Conservation (phyloP, 2,113 vertebrate species). For the Cavia aperea region DNA sequence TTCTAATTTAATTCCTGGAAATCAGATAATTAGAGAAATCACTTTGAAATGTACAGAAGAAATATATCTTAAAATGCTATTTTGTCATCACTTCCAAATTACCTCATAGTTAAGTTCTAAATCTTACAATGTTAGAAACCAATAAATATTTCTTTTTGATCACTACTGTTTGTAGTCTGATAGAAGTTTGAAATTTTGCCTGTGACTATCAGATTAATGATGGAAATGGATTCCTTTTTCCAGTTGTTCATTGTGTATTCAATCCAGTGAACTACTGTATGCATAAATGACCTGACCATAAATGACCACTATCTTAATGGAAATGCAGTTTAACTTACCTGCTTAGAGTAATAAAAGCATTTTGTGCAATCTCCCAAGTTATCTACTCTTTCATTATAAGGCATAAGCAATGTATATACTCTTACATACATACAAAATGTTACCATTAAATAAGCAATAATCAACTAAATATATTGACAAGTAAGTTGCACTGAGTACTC, state of each 20-base stretch:
- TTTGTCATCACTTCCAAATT: slow-evolving; percentile 6
- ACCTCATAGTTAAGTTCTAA: slow-evolving; percentile 50
- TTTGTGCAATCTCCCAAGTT: slow-evolving; percentile 62
- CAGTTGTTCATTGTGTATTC: slow-evolving; percentile 51
- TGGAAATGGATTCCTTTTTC: slow-evolving; percentile 10
- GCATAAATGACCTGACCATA: slow-evolving; percentile 54
- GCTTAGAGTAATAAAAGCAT: slow-evolving; percentile 80
- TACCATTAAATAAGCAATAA: not conserved
- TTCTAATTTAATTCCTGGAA: not conserved
- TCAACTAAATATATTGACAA: not conserved
- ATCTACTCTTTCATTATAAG: slow-evolving; percentile 20
- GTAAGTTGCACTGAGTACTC: not conserved
- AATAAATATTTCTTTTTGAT: slow-evolving; percentile 11
- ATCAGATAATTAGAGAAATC: not conserved
- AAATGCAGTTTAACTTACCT: slow-evolving; percentile 64
- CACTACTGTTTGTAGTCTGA: slow-evolving; percentile 11
- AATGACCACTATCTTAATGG: slow-evolving; percentile 57
- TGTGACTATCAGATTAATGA: not conserved
- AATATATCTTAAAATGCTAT: slow-evolving; percentile 26
- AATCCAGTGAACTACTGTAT: slow-evolving; percentile 58
- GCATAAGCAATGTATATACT: not conserved
- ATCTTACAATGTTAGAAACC: slow-evolving; percentile 31
- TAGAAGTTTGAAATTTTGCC: not conserved
- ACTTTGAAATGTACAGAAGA: slow-evolving; percentile 31
- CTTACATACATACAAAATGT: not conserved